Evolutionary conservation across 2,113 vertebrate species (phyloP), one percentile per base, ranked within the genome.

Genomic region (Bubalus kerabau): DNA sequence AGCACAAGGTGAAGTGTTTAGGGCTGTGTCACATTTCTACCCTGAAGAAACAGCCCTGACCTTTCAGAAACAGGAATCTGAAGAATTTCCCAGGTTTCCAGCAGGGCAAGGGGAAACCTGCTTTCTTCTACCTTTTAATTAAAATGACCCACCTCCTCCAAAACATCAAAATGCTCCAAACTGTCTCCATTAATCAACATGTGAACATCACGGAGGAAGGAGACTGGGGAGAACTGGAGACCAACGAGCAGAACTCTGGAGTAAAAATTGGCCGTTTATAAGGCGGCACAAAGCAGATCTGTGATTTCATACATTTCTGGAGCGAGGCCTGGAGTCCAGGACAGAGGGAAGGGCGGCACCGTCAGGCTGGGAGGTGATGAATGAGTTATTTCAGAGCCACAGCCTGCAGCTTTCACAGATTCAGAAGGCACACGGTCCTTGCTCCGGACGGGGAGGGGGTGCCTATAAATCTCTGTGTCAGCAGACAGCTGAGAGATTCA

Each of bases 21-120:
- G 90, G 92, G 46, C 60, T 46, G 32, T 92, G 57, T 76, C 89
- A 64, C 67, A 21, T 96, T 96, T 94, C 84, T 71, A 95, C 48
- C 15, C 10, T 36, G 71, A 85, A 56, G 76, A 48, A 74, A 86
- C 54, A 96, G 74, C 76, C 7, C 6, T 36, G 87, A 87, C 74
- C 85, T 95, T 91, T 85, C 40, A 15, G 64, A 76, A 62, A 67
- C 59, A 96, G 87, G 92, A 98, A 98, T 97, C 87, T 60, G 52
- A 97, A 83, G 95, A 94, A 96, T 96, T 94, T 97, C 74, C 87
- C 94, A 90, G 94, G 67, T 96, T 95, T 96, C 92, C 97, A 74
- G 88, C 23, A 88, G 93, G 95, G 88, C 76, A 59, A 52, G 28
- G 78, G 88, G 64, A 90, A 86, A 62, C n/a, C 87, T 40, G 46